phyloP scores from a whole-genome alignment of 2,888 invertebrate species.

The Tinea semifulvella region DNA sequence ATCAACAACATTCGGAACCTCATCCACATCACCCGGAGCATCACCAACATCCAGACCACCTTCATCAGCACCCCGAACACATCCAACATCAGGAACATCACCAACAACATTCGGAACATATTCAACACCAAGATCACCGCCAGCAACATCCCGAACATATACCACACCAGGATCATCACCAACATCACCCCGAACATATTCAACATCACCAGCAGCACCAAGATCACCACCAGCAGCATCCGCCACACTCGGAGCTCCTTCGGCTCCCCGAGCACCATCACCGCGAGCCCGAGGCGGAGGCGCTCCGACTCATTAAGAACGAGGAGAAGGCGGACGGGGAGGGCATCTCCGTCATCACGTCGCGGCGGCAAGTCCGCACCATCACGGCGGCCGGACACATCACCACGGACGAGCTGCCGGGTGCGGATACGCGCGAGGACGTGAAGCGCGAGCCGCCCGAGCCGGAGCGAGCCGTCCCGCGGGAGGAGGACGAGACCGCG shows the following conservation, averaged over 20 bases:
- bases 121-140: neutral
- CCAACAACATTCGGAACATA: constrained; percentile 5
- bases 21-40: constrained; percentile 1
- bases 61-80: constrained; percentile 14
- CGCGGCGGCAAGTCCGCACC: constrained; percentile 64
- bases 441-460: constrained; percentile 53
- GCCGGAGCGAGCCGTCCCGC: constrained; percentile 27
- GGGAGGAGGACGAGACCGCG: constrained; percentile 41
- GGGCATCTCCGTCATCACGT: constrained; percentile 59
- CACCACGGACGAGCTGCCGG: constrained; percentile 24
- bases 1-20: neutral
- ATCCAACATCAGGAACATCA: constrained; percentile 6
- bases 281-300: constrained; percentile 39
- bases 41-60: constrained; percentile 1
- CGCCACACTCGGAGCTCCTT: neutral
- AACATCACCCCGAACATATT: constrained; percentile 8
- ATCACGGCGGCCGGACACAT: constrained; percentile 71
- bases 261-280: neutral
- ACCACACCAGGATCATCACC: neutral
- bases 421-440: constrained; percentile 26
- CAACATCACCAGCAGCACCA: constrained; percentile 14
- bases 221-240: constrained; percentile 8
- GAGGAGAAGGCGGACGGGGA: constrained; percentile 32
- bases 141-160: neutral
- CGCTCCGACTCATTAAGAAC: constrained; percentile 52